These are phyloP conservation scores for Epicauta chinensis DNA, from an alignment of 1,140 invertebrate genomes.

Conservation along the genomic window DNA sequence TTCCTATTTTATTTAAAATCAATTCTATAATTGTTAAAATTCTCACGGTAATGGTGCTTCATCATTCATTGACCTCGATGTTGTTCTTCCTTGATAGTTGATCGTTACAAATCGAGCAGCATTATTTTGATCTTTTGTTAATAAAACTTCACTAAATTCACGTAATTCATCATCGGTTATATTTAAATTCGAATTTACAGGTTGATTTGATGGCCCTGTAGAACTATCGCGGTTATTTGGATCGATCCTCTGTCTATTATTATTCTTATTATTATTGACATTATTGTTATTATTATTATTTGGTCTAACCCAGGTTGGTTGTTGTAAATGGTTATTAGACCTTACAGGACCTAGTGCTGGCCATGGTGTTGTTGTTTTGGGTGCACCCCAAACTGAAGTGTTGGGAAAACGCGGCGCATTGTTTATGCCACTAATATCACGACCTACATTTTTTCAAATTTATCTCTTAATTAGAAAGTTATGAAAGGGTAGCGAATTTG, in stretches of 20 bases:
- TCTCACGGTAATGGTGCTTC: conserved; percentile 66
- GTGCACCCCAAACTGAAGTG: too few relatives aligned
- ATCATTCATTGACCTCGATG: conserved; percentile 57
- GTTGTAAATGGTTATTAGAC: neutral
- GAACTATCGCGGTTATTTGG: neutral
- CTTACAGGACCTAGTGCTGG: conserved; percentile 19
- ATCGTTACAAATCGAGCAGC: conserved; percentile 57
- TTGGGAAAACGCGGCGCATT: neutral
- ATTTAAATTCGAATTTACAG: neutral
- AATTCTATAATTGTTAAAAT: conserved; percentile 9
- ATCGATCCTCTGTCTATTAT: neutral
- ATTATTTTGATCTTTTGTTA: conserved; percentile 65
- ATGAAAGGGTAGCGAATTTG: too few relatives aligned
- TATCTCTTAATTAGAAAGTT: too few relatives aligned
- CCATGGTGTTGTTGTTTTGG: conserved; percentile 21
- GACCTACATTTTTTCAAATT: neutral
- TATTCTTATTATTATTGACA: neutral
- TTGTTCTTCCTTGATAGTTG: conserved; percentile 66
- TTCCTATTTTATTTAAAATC: conserved; percentile 20
- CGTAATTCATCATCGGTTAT: conserved; percentile 53
- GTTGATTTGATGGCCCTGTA: neutral
- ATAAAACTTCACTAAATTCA: conserved; percentile 63
- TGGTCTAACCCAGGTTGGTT: conserved; percentile 15
- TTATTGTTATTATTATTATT: conserved; percentile 1
- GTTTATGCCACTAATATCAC: too few relatives aligned